Evolutionary conservation across 2,113 vertebrate species (phyloP), one percentile per base, ranked within the genome.

Genomic region (Indicator maculatus): DNA sequence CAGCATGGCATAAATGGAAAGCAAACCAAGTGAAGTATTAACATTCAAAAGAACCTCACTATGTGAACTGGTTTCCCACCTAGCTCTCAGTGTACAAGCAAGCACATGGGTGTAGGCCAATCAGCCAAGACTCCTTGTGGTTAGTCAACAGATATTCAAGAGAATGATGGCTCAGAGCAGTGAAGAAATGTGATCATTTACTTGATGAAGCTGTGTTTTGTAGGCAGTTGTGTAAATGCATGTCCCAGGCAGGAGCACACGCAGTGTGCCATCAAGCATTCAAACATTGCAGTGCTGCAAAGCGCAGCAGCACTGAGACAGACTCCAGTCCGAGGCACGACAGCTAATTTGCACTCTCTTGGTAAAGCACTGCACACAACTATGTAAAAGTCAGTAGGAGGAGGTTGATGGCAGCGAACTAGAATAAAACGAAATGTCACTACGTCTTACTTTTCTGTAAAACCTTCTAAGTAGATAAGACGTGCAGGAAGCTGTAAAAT

Each of bases 341-440:
- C 6, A 21, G 12, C 78, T 72, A 47, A 84, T 94, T 95, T 87
- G 83, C 5, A 7, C 83, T 44, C 58, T 92, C 88, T 85, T 94
- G 77, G 88, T 74, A 64, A 87, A 96, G 89, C 56, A 24, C 61
- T 27, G 47, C 60, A 58, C 82, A 83, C 67, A 92, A 26, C 88
- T 81, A 73, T 20, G 81, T 63, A 63, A 88, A 92, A 96, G 81
- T 89, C 97, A 94, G 93, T 66, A 90, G 61, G 53, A 88, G 91
- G 95, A 97, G 94, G 96, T 96, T 97, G 97, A 97, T 93, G 91
- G 93, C 95, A 97, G 86, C 96, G 97, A 98, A 97, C 96, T 96
- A 96, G 95, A 98, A 98, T 96, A 97, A 97, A 98, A 97, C 90
- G 97, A 98, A 98, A 98, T 98, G 98, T 97, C 97, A 98, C 93